phyloP scores from a whole-genome alignment of 2,113 vertebrate genomes.

The Terrapene triunguis region DNA sequence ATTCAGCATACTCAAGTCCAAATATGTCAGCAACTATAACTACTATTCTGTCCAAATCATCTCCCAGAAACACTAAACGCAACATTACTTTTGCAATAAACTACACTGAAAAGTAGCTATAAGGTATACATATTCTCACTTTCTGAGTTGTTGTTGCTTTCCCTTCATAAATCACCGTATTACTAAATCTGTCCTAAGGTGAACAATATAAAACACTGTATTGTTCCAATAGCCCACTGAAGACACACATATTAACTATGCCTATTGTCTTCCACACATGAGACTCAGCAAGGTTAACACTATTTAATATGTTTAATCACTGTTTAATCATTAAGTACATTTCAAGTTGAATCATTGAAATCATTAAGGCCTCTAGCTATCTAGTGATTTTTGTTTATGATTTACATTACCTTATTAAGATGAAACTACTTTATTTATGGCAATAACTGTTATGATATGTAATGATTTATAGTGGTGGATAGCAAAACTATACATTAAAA shows the following conservation, averaged over 20 bases:
- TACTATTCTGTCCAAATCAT: background rate
- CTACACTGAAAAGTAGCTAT: constrained; percentile 69
- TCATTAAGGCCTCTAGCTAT: background rate
- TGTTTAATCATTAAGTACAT: constrained; percentile 34
- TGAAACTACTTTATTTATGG: constrained; percentile 53
- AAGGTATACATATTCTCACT: constrained; percentile 68
- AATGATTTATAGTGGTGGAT: constrained; percentile 55
- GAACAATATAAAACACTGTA: constrained; percentile 64
- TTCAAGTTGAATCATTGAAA: constrained; percentile 53
- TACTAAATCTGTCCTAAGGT: constrained; percentile 70
- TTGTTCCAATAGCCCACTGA: constrained; percentile 43
- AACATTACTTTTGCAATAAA: constrained; percentile 77
- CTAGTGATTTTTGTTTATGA: background rate
- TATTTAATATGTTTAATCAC: background rate
- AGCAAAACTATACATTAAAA: background rate
- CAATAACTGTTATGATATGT: constrained; percentile 56
- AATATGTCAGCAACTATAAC: constrained; percentile 6
- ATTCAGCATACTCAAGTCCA: background rate
- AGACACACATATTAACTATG: constrained; percentile 42
- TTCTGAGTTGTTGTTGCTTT: constrained; percentile 75
- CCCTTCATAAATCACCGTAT: constrained; percentile 80
- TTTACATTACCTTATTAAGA: constrained; percentile 24
- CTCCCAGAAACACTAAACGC: constrained; percentile 32
- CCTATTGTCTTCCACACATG: constrained; percentile 65
- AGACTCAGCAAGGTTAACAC: constrained; percentile 18